A percentile compares a stretch with the other conserved stretches of the same genome.
phyloP scores from a whole-genome alignment of 2,888 invertebrate genomes.

The Leptinotarsa haldemani region DNA sequence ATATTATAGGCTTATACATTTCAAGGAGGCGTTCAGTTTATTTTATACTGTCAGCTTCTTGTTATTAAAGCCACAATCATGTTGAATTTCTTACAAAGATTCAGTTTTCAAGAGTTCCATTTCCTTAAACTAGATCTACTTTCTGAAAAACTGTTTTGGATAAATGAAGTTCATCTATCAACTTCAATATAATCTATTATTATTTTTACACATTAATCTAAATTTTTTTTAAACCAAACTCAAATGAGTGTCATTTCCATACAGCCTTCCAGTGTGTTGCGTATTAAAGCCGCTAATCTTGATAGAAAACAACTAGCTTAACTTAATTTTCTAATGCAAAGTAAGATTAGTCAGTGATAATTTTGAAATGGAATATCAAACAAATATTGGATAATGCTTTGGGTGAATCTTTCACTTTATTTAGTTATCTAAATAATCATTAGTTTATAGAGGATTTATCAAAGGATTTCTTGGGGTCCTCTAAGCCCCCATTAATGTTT shows the following conservation, averaged over 20 bases:
- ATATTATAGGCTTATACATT: slow-evolving; percentile 13
- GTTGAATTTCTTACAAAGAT: background rate
- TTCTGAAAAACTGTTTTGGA: background rate
- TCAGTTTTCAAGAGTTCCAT: background rate
- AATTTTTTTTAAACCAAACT: background rate
- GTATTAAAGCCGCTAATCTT: background rate
- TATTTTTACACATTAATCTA: no score
- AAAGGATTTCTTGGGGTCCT: background rate
- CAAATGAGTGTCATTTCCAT: slow-evolving; percentile 4
- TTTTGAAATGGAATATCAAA: slow-evolving; percentile 25
- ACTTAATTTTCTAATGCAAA: slow-evolving; percentile 8
- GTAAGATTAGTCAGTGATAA: slow-evolving; percentile 25
- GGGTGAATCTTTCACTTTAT: background rate
- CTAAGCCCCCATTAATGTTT: background rate
- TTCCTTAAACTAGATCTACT: background rate
- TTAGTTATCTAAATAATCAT: no score
- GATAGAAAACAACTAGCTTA: background rate
- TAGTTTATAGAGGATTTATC: no score
- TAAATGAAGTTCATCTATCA: no score
- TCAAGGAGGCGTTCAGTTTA: background rate
- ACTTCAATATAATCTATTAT: background rate
- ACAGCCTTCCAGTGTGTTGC: slow-evolving; percentile 4
- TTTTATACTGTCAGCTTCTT: background rate
- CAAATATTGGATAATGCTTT: background rate
- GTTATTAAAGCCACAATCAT: background rate